These are phyloP conservation scores for Ictalurus punctatus DNA, from an alignment of 2,113 vertebrate species.

Conservation along the genomic window DNA sequence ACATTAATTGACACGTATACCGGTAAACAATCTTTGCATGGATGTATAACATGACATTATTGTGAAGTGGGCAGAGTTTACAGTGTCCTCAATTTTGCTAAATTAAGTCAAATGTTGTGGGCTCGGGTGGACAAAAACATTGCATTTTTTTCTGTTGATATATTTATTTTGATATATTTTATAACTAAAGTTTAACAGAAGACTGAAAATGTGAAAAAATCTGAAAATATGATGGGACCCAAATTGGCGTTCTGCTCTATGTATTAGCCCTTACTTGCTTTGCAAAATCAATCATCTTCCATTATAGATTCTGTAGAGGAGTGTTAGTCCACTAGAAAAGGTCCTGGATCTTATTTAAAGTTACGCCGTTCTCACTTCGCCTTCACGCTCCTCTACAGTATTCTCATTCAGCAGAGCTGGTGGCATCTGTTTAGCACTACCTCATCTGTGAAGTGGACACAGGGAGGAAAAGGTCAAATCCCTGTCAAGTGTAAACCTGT, in stretches of 20 bases:
- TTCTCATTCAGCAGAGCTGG: slow-evolving; percentile 21
- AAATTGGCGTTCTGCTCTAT: neutral
- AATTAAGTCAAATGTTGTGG: too few relatives aligned
- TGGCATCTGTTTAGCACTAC: slow-evolving; percentile 47
- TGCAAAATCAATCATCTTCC: neutral
- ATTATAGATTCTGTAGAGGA: neutral
- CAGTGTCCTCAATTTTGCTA: neutral
- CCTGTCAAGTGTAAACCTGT: slow-evolving; percentile 44
- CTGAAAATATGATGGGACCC: neutral
- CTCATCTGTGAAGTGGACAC: slow-evolving; percentile 51
- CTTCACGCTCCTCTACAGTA: neutral
- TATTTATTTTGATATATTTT: neutral
- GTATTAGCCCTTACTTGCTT: neutral
- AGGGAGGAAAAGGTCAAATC: slow-evolving; percentile 53
- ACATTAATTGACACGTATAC: too few relatives aligned
- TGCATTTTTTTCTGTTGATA: neutral
- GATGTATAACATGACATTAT: too few relatives aligned
- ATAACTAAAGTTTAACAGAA: too few relatives aligned
- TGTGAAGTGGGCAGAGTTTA: too few relatives aligned
- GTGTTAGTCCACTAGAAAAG: neutral
- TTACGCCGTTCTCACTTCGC: neutral
- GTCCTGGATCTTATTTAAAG: neutral
- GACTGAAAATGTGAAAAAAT: neutral
- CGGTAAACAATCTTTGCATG: too few relatives aligned
- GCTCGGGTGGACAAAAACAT: neutral